Base-by-base conservation (phyloP, 2,797 vertebrate genomes). In the Gallinago solitaria region DNA sequence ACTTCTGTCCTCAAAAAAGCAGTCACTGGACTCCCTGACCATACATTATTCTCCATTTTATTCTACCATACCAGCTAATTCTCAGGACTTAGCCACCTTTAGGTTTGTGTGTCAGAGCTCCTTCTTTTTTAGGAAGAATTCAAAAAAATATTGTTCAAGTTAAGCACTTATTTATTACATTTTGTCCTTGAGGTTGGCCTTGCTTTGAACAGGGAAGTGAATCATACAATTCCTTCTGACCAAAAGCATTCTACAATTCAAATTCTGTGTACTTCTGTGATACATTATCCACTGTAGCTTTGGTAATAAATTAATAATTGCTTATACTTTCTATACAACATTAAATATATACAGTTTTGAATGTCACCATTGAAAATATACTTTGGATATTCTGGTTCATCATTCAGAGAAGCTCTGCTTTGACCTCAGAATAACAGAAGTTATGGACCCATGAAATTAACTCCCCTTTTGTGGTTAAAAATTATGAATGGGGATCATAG, bases 241-340 rank as follows among this genome's bases (percentile, higher is more conserved):
- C 28, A 18, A 18, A 88, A 83, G 37, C 51, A 64, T 53, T 64
- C 32, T 33, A 9, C 5, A 6, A 90, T 68, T 87, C 61, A 77
- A 71, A 16, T 69, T 81, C n/a, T n/a, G n/a, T n/a, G 81, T 64
- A 89, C 21, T 87, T 77, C 65, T 74, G 30, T 92, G 79, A 71
- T 47, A 73, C 48, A 92, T 77, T 93, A 77, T 63, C 67, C 79
- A 83, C 64, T 76, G 32, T 35, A 70, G 78, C 57, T 91, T 81
- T 88, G 56, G 67, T n/a, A 90, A 95, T 93, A 94, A 92, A 86
- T 83, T 95, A 87, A 17, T 41, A 95, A 94, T 87, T 89, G 27
- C 43, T 91, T 91, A 88, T 94, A 25, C 53, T 85, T 83, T 91
- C 75, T 67, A 83, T 69, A n/a, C 61, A 83, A 54, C 33, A 89